Evolutionary conservation across 2,113 vertebrate genomes (phyloP).

Genomic region (Antechinus flavipes): DNA sequence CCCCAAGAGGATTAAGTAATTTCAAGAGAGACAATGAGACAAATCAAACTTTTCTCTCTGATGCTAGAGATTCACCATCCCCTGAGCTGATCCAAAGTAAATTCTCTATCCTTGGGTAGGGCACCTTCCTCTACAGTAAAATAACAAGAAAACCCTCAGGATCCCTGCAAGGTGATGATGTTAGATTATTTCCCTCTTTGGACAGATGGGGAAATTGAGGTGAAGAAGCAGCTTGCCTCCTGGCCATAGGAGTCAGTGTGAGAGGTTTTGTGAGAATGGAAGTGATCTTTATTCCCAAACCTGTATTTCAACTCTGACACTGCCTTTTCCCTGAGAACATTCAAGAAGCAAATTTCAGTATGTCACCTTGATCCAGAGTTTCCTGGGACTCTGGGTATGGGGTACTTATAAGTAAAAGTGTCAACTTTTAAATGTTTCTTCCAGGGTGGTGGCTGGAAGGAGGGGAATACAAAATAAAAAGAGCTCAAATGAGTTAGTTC

Average conservation of each 20-base stretch:
- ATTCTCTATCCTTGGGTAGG: slow-evolving; percentile 12
- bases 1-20: slow-evolving; percentile 50
- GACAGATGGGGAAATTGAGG: slow-evolving; percentile 32
- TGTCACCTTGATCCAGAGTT: not conserved
- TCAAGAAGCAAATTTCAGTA: not conserved
- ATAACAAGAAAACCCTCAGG: not conserved
- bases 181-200: not conserved
- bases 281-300: not conserved
- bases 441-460: not conserved
- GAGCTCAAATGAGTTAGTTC: not conserved
- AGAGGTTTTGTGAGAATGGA: not conserved
- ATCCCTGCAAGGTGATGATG: not conserved
- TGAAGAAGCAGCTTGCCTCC: slow-evolving; percentile 30
- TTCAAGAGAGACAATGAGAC: slow-evolving; percentile 64
- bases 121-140: slow-evolving; percentile 30
- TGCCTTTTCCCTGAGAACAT: slow-evolving; percentile 26
- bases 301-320: not conserved
- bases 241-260: not conserved
- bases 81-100: slow-evolving; percentile 4
- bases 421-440: slow-evolving; percentile 21
- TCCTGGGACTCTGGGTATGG: not conserved
- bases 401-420: not conserved
- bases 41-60: slow-evolving; percentile 44
- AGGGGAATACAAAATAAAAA: not conserved
- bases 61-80: not conserved